These are phyloP conservation scores for Cryptocheilus praepositus DNA, from an alignment of 2,888 invertebrate species.

Conservation along the genomic window DNA sequence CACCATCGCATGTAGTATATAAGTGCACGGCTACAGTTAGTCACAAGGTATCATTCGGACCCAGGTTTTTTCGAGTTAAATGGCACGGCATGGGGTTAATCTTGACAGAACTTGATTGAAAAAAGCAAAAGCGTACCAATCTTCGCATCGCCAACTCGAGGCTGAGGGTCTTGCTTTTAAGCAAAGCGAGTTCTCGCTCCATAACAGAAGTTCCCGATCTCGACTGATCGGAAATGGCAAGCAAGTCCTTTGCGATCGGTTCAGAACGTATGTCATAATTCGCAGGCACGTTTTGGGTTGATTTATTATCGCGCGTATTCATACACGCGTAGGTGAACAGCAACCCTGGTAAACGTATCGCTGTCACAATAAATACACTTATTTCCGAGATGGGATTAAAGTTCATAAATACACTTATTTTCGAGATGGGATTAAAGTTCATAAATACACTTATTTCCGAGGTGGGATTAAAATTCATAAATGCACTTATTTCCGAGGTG, in stretches of 20 bases:
- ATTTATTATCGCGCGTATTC: conserved; percentile 14
- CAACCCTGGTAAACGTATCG: conserved; percentile 34
- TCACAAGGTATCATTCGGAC: no score
- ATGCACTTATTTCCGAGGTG: no score
- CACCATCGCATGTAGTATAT: no score
- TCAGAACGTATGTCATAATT: neutral
- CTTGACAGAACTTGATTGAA: no score
- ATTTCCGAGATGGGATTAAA: no score
- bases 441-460: no score
- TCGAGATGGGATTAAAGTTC: no score
- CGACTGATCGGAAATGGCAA: conserved; percentile 37
- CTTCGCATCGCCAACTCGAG: conserved; percentile 49
- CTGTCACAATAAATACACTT: neutral
- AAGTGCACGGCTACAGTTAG: no score
- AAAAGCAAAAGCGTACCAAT: conserved; percentile 50
- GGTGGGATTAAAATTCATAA: no score
- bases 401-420: no score
- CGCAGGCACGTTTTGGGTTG: neutral
- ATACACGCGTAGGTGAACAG: conserved; percentile 36
- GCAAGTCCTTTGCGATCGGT: neutral
- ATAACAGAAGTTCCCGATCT: conserved; percentile 16
- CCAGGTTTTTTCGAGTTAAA: no score
- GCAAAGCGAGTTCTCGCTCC: conserved; percentile 45
- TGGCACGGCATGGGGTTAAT: no score
- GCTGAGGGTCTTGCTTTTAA: conserved; percentile 47